Evolutionary conservation across 2,888 invertebrate species (phyloP).

Genomic region (Limenitis camilla): DNA sequence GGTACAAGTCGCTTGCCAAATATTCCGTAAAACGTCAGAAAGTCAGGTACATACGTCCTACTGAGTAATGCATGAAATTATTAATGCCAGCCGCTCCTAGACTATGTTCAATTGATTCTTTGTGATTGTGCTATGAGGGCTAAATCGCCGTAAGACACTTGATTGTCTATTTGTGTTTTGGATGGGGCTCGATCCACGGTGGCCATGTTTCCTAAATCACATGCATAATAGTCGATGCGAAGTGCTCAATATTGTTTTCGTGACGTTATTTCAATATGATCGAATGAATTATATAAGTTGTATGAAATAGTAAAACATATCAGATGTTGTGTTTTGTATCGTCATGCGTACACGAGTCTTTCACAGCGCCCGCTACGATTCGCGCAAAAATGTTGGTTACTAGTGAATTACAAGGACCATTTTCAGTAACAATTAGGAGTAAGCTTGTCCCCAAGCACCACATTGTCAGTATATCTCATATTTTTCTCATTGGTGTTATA

Average conservation of each 20-base stretch:
- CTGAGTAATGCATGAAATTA: constrained; percentile 70
- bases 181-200: constrained; percentile 54
- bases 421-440: constrained; percentile 50
- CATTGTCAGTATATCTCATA: constrained; percentile 62
- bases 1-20: constrained; percentile 70
- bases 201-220: constrained; percentile 72
- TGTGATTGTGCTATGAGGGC: constrained; percentile 48
- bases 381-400: constrained; percentile 67
- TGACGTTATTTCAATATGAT: constrained; percentile 50
- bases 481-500: constrained; percentile 77
- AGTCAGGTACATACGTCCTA: constrained; percentile 72
- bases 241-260: constrained; percentile 49
- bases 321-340: constrained; percentile 45
- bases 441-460: constrained; percentile 64
- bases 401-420: constrained; percentile 74
- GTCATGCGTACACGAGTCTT: constrained; percentile 41
- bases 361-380: constrained; percentile 51
- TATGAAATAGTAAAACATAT: constrained; percentile 40
- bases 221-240: constrained; percentile 59
- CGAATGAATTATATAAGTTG: constrained; percentile 60
- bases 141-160: constrained; percentile 47
- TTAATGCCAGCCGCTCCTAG: constrained; percentile 62
- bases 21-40: constrained; percentile 75
- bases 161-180: constrained; percentile 68
- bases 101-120: constrained; percentile 60